Base-by-base conservation (phyloP, 2,888 invertebrate species). In the Callimorpha dominula region DNA sequence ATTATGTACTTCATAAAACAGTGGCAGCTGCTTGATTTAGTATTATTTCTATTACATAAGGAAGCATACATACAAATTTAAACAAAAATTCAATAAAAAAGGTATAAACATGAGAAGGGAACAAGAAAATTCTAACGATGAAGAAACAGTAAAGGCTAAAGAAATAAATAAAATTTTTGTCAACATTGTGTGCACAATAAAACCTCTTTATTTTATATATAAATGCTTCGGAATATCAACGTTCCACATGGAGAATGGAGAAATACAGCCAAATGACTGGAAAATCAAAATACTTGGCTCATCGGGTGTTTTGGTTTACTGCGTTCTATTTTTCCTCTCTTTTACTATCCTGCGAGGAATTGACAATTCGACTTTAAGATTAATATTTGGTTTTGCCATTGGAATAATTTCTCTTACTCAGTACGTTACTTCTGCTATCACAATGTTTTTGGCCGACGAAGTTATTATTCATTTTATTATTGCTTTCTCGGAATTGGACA, bases 401-500 rank as follows among this genome's bases (percentile, higher is more conserved):
- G 78, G 85, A 12, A 40, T 88, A 14, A 78, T 89, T 87, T 12
- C 68, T 90, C 3, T 65, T 87, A n/a, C 88, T 46, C 43, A 92
- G 72, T 88, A 87, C 63, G 69, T 84, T 1, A 78, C 82, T 4
- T 84, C 87, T 5, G 78, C 84, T 1, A 74, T 88, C 14, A 75
- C 82, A 63, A 80, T 87, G 11, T 87, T 89, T 62, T 67, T 86
- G 14, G 82, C 87, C 8, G 83, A 81, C 50, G 76, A 82, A 8
- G 75, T 76, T 3, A 87, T 86, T 60, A 85, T 88, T 42, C 65
- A 75, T 9, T 85, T 91, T n/a, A 69, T 91, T 3, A 80, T 76
- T 65, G 77, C 81, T 1, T 78, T 92, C 15, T 85, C 87, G 0
- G 77, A 86, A 17, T 77, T 91, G 20, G 92, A 92, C 54, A 78